A percentile compares a stretch with the other conserved stretches of the same genome.
Evolutionary conservation across 2,113 vertebrate species (phyloP).

Genomic region (Poeciliopsis prolifica): DNA sequence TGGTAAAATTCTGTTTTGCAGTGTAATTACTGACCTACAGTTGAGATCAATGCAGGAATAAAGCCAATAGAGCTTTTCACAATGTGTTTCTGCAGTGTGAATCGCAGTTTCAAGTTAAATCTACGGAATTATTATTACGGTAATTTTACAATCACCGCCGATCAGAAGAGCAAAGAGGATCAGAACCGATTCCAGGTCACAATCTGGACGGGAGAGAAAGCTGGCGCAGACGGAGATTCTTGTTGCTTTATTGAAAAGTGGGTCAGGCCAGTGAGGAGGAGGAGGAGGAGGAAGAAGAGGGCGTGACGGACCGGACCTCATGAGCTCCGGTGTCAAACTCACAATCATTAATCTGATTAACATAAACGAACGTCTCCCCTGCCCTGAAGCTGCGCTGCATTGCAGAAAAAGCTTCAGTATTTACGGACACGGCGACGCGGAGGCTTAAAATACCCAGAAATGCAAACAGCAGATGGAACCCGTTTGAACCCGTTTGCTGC

Average conservation of each 20-base stretch:
- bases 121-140: not conserved
- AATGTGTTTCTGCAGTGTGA: not conserved
- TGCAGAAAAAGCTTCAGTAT: constrained; percentile 31
- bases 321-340: constrained; percentile 74
- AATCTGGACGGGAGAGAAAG: not conserved
- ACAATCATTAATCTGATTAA: constrained; percentile 79
- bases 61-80: too few species aligned
- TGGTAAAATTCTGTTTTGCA: too few species aligned
- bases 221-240: constrained; percentile 24
- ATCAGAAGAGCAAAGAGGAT: not conserved
- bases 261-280: constrained; percentile 56
- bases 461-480: constrained; percentile 10
- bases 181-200: not conserved
- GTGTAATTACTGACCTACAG: too few species aligned
- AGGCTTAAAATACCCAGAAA: constrained; percentile 33
- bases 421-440: not conserved
- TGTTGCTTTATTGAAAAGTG: constrained; percentile 63
- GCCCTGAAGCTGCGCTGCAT: constrained; percentile 37
- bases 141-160: not conserved
- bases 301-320: constrained; percentile 50
- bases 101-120: not conserved
- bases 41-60: too few species aligned
- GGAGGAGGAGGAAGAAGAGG: constrained; percentile 32
- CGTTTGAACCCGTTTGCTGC: constrained; percentile 5
- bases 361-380: constrained; percentile 64